phyloP scores from a whole-genome alignment of 1,140 invertebrate genomes.

The Wasmannia auropunctata region DNA sequence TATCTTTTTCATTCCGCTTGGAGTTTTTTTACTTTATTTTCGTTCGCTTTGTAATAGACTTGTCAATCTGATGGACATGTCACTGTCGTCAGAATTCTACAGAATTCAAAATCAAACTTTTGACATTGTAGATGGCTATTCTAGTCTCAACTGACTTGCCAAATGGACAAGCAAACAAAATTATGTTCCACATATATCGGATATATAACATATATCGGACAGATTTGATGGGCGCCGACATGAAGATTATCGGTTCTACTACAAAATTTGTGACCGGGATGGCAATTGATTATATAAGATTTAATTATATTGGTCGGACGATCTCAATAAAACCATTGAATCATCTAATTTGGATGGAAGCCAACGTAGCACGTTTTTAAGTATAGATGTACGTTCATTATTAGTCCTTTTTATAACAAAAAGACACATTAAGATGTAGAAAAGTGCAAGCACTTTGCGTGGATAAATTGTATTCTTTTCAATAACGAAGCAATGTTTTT shows the following conservation, averaged over 20 bases:
- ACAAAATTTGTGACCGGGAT: slow-evolving; percentile 89
- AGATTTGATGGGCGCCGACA: slow-evolving; percentile 88
- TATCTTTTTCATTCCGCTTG: slow-evolving; percentile 71
- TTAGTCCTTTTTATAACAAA: neutral
- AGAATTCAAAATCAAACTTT: neutral
- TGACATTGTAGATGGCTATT: slow-evolving; percentile 84
- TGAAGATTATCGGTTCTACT: slow-evolving; percentile 86
- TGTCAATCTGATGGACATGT: neutral
- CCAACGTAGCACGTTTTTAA: slow-evolving; percentile 85
- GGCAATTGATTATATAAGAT: slow-evolving; percentile 89
- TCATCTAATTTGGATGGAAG: slow-evolving; percentile 91
- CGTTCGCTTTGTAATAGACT: slow-evolving; percentile 21
- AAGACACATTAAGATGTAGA: neutral
- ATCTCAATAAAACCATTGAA: slow-evolving; percentile 91
- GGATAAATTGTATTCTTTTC: neutral
- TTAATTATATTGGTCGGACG: slow-evolving; percentile 92
- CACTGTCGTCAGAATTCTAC: neutral
- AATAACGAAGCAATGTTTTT: neutral
- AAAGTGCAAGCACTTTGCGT: neutral
- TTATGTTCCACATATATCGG: too few species aligned
- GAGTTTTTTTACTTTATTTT: neutral
- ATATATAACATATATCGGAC: slow-evolving; percentile 90
- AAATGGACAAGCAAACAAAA: slow-evolving; percentile 80
- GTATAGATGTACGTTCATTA: slow-evolving; percentile 54
- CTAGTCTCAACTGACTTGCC: slow-evolving; percentile 84